Conservation (phyloP, 2,113 vertebrate genomes). For the Sinocyclocheilus anophthalmus region DNA sequence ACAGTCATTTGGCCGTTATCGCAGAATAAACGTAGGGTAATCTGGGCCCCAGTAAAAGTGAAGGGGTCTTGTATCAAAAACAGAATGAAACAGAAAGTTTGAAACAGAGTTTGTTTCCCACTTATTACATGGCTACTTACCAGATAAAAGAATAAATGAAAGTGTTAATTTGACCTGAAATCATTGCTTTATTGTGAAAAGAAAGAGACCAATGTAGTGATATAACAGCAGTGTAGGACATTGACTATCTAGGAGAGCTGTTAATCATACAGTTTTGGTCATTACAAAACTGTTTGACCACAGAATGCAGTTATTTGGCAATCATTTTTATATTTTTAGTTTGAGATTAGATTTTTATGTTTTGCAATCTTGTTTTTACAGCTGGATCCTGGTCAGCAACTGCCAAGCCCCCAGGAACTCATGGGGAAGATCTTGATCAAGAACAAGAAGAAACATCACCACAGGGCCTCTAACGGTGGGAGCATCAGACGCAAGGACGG, state of each 20-base stretch:
- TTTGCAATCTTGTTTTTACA: slow-evolving; percentile 53
- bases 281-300: neutral
- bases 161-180: neutral
- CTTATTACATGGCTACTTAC: neutral
- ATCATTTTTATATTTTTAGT: neutral
- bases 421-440: slow-evolving; percentile 90
- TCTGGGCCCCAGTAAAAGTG: neutral
- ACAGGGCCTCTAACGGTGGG: slow-evolving; percentile 69
- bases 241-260: neutral
- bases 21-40: neutral
- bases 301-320: neutral
- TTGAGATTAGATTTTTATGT: neutral
- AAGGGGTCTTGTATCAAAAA: neutral
- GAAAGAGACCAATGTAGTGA: neutral
- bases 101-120: neutral
- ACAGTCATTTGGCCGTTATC: neutral
- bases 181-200: neutral
- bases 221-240: neutral
- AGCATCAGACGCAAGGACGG: slow-evolving; percentile 76
- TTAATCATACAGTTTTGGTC: neutral
- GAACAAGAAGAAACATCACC: slow-evolving; percentile 86
- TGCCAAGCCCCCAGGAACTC: slow-evolving; percentile 86
- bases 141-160: neutral
- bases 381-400: slow-evolving; percentile 76
- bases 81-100: no score